These are phyloP conservation scores for Bombyx huttoni DNA, from an alignment of 2,888 invertebrate genomes.

Conservation along the genomic window DNA sequence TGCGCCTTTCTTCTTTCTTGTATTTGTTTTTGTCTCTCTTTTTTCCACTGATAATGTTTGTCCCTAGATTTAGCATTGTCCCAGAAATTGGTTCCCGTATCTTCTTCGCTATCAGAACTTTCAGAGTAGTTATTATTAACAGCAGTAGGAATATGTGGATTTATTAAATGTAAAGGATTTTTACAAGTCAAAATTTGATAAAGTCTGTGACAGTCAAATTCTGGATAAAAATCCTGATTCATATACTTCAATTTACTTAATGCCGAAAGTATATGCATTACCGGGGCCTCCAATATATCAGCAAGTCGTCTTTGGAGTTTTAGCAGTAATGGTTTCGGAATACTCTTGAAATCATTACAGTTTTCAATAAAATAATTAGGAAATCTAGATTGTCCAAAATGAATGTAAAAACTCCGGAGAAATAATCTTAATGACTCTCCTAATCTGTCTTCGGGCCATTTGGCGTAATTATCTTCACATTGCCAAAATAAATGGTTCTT, in stretches of 20 bases:
- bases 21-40: slow-evolving; percentile 45
- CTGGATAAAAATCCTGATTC: slow-evolving; percentile 75
- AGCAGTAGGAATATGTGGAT: slow-evolving; percentile 44
- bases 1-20: slow-evolving; percentile 48
- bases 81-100: slow-evolving; percentile 47
- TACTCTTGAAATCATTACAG: slow-evolving; percentile 81
- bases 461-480: slow-evolving; percentile 79
- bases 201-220: slow-evolving; percentile 72
- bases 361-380: slow-evolving; percentile 81
- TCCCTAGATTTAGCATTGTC: slow-evolving; percentile 63
- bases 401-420: slow-evolving; percentile 74
- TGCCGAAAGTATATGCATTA: slow-evolving; percentile 78
- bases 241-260: slow-evolving; percentile 77
- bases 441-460: slow-evolving; percentile 81
- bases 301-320: slow-evolving; percentile 77
- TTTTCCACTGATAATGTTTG: slow-evolving; percentile 64
- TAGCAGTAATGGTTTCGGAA: slow-evolving; percentile 75
- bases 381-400: slow-evolving; percentile 74
- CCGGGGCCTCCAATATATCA: slow-evolving; percentile 79
- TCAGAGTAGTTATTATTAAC: slow-evolving; percentile 24
- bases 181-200: slow-evolving; percentile 72
- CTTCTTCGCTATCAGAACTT: slow-evolving; percentile 52
- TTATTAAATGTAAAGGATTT: slow-evolving; percentile 61
- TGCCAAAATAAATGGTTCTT: slow-evolving; percentile 83
- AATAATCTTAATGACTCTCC: slow-evolving; percentile 78